phyloP scores from a whole-genome alignment of 2,888 invertebrate genomes.

The Ischnus inquisitorius region DNA sequence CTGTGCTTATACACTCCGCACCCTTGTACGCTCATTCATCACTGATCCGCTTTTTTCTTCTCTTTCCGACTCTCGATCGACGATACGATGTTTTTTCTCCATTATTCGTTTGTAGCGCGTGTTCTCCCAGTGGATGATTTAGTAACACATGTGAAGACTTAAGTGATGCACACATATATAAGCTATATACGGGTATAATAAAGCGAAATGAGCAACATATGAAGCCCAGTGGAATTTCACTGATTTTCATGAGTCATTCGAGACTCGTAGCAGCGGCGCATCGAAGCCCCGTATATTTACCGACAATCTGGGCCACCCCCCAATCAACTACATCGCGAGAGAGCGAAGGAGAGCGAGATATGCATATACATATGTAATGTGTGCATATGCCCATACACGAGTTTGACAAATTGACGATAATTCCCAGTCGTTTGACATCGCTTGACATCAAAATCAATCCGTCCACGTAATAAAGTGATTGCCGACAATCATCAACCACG shows the following conservation, averaged over 20 bases:
- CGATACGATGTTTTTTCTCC: slow-evolving; percentile 1
- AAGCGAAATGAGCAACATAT: slow-evolving; percentile 35
- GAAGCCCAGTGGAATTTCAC: slow-evolving; percentile 61
- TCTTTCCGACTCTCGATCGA: slow-evolving; percentile 13
- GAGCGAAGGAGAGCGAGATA: slow-evolving; percentile 38
- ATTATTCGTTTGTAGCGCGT: background rate
- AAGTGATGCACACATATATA: background rate
- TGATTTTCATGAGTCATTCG: slow-evolving; percentile 70
- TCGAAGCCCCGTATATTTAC: slow-evolving; percentile 61
- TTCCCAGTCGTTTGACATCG: slow-evolving; percentile 83
- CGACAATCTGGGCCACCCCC: slow-evolving; percentile 71
- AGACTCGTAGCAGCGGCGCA: slow-evolving; percentile 45
- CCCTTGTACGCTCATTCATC: slow-evolving; percentile 39
- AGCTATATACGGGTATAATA: background rate
- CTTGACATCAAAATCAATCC: slow-evolving; percentile 84
- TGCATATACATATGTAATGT: slow-evolving; percentile 24
- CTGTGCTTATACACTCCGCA: background rate
- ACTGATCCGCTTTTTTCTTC: background rate
- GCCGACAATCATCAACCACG: slow-evolving; percentile 81
- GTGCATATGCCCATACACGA: slow-evolving; percentile 27
- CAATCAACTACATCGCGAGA: slow-evolving; percentile 66
- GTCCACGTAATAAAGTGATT: slow-evolving; percentile 83
- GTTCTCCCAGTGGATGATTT: background rate
- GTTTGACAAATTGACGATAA: slow-evolving; percentile 82
- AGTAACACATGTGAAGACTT: slow-evolving; percentile 3